Base-by-base conservation (phyloP, 2,113 vertebrate species). In the Girardinichthys multiradiatus region DNA sequence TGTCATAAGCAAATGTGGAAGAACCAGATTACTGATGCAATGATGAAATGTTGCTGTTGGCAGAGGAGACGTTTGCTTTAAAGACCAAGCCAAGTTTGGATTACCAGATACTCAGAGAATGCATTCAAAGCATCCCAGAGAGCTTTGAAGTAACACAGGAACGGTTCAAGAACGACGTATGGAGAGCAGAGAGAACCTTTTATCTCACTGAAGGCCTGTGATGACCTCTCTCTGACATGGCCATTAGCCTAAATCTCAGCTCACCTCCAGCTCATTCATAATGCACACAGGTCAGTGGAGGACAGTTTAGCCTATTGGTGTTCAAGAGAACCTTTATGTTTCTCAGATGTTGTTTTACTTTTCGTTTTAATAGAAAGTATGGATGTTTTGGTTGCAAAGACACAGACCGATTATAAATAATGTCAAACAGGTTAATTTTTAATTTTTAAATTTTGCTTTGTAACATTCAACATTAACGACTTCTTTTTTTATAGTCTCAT, bases 81-180 rank as follows among this genome's bases (percentile, higher is more conserved):
- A 54, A 67, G 39, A 48, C 54, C 24, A 65, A 73, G 65, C 66
- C 39, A 42, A 29, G 29, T 29, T 57, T 64, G 73, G 26, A 86
- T 69, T 69, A 64, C 70, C 79, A 77, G 70, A 81, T 86, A 85
- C 79, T 81, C 70, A 57, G 61, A 72, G 71, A 66, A 77, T 30
- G 74, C 58, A 51, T 57, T 57, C 59, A 42, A n/a, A 10, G 26
- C 58, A 13, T 57, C 35, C 69, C 64, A 21, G 37, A 26, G 15
- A 62, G 84, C 84, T 83, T 79, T 85, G 82, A 85, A 73, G 84
- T 71, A 79, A 60, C 33, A 51, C 48, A 69, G 68, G 30, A 42
- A 59, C 28, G 28, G 51, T 62, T 74, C 71, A 29, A 70, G 58
- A n/a, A 31, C 14, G 19, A 33, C 42, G 19, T 39, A 48, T 24